Percentiles rank a stretch among this genome's conserved stretches.
Evolutionary conservation across 2,797 vertebrate genomes (phyloP).

Genomic region (Phoebastria nigripes): DNA sequence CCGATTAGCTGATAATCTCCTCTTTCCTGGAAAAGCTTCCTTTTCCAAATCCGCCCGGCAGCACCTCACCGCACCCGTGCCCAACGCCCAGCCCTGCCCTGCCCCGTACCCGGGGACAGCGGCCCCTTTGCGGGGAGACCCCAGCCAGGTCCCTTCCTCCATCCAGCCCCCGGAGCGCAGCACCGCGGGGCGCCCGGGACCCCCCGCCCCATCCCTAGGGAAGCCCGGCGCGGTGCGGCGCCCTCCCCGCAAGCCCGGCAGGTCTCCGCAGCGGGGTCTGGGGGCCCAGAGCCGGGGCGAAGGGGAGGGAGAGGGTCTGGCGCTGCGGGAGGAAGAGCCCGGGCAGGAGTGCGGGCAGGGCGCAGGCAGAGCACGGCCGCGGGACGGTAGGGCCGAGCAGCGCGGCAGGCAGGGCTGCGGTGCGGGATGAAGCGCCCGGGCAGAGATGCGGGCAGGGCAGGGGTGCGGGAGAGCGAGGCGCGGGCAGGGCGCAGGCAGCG

Average conservation of each 20-base stretch:
- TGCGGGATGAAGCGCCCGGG: not conserved
- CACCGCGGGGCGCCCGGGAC: not conserved
- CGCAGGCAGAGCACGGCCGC: not conserved
- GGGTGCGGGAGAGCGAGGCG: not conserved
- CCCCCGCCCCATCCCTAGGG: too few relatives aligned
- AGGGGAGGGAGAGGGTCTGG: not conserved
- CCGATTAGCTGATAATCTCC: not conserved
- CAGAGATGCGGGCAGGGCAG: not conserved
- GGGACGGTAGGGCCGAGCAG: not conserved
- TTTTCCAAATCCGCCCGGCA: not conserved
- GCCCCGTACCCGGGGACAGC: not conserved
- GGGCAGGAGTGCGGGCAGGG: not conserved
- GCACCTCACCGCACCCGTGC: not conserved
- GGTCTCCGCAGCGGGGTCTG: not conserved
- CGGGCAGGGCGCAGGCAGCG: accelerated
- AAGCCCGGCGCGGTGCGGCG: not conserved
- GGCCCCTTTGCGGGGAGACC: not conserved
- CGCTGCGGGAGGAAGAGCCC: not conserved
- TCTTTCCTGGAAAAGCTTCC: not conserved
- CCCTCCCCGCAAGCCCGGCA: not conserved
- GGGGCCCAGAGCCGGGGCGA: too few relatives aligned
- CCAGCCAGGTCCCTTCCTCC: not conserved
- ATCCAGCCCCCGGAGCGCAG: not conserved
- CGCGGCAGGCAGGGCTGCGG: not conserved
- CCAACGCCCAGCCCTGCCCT: not conserved